These are phyloP conservation scores for Platorchestia sp. DNA, from an alignment of 1,140 invertebrate genomes.

Conservation along the genomic window DNA sequence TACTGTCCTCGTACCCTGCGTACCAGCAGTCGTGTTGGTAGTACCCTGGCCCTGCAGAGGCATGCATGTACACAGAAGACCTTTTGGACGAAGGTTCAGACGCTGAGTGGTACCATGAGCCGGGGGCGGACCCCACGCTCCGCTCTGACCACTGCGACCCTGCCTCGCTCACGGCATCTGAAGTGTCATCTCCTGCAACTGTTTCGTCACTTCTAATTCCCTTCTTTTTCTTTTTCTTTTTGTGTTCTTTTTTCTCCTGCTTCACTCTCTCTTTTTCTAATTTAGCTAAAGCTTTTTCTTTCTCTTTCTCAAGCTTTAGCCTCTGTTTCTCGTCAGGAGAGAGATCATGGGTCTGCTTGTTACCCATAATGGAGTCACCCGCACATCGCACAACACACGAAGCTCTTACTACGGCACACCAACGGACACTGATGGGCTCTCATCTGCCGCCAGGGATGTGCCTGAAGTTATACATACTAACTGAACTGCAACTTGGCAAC, in stretches of 20 bases:
- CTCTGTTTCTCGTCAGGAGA: slow-evolving; percentile 65
- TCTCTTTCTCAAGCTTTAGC: slow-evolving; percentile 65
- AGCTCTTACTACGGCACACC: slow-evolving; percentile 31
- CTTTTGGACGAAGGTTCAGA: slow-evolving; percentile 66
- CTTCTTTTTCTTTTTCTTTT: slow-evolving; percentile 61
- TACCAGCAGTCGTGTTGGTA: slow-evolving; percentile 67
- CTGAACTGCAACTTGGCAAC: slow-evolving; percentile 28
- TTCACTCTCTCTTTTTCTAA: slow-evolving; percentile 65
- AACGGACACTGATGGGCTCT: slow-evolving; percentile 18
- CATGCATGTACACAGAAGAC: slow-evolving; percentile 66
- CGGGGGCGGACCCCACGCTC: slow-evolving; percentile 64
- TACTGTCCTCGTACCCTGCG: slow-evolving; percentile 65
- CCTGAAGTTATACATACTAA: slow-evolving; percentile 14
- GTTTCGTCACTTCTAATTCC: slow-evolving; percentile 33
- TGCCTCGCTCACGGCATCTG: slow-evolving; percentile 62
- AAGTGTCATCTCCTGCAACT: slow-evolving; percentile 55
- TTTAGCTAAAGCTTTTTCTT: slow-evolving; percentile 63
- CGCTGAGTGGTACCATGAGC: slow-evolving; percentile 67
- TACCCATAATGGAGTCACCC: slow-evolving; percentile 61
- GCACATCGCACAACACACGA: slow-evolving; percentile 19
- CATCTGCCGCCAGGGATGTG: background rate
- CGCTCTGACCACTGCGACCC: slow-evolving; percentile 65
- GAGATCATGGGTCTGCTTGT: slow-evolving; percentile 66
- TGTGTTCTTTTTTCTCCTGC: slow-evolving; percentile 64
- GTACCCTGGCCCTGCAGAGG: slow-evolving; percentile 65